These are phyloP conservation scores for Psephotus haematonotus DNA, from an alignment of 2,113 vertebrate species.

Conservation along the genomic window DNA sequence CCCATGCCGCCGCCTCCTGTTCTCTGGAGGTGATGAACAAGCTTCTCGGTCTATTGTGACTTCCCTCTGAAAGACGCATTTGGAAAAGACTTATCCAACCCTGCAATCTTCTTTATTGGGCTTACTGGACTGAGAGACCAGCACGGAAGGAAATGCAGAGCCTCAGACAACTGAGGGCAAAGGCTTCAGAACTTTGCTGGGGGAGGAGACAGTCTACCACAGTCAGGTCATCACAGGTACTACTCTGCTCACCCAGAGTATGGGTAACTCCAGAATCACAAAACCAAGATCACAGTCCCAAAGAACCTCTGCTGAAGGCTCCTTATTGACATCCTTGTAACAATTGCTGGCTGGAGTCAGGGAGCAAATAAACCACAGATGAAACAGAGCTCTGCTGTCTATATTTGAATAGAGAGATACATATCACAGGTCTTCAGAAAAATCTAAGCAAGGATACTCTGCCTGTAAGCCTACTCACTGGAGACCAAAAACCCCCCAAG, in stretches of 20 bases:
- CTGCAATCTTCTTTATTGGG: background rate
- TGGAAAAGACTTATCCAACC: background rate
- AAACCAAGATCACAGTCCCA: background rate
- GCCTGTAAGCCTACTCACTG: background rate
- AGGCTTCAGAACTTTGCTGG: background rate
- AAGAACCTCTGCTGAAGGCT: background rate
- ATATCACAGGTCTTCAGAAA: background rate
- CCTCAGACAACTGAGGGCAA: background rate
- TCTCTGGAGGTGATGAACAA: conserved; percentile 62
- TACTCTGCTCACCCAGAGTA: background rate
- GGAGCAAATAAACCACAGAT: background rate
- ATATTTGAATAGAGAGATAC: background rate
- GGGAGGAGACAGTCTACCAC: background rate
- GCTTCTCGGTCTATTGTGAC: conserved; percentile 74
- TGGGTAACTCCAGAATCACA: background rate
- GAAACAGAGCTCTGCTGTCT: background rate
- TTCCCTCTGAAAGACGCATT: conserved; percentile 72
- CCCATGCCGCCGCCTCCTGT: conserved; percentile 54
- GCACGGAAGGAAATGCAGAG: background rate
- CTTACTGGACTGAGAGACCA: background rate
- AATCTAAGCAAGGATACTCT: background rate
- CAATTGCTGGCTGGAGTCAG: background rate
- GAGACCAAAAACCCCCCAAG: background rate
- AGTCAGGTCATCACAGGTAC: background rate
- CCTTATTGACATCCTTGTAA: background rate